phyloP scores from a whole-genome alignment of 2,888 invertebrate species.

The Leptinotarsa haldemani region DNA sequence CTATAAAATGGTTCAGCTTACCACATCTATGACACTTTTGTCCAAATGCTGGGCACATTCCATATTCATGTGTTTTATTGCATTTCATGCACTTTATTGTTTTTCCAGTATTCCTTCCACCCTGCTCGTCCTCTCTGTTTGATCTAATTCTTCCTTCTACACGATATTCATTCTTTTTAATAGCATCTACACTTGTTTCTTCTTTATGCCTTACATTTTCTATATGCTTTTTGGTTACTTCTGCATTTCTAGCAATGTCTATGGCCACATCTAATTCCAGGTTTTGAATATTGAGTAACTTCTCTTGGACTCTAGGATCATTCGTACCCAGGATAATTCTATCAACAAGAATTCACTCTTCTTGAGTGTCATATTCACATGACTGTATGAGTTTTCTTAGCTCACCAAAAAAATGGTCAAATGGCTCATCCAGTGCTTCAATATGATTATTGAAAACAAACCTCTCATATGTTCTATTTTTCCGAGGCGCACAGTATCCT shows the following conservation, averaged over 20 bases:
- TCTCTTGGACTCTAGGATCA: constrained; percentile 4
- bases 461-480: constrained; percentile 28
- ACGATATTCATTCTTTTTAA: not conserved
- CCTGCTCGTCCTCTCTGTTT: constrained; percentile 5
- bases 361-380: constrained; percentile 28
- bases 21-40: constrained; percentile 23
- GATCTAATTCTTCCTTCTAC: not conserved
- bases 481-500: constrained; percentile 15
- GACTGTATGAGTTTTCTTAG: constrained; percentile 26
- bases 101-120: not conserved
- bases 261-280: constrained; percentile 12
- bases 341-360: constrained; percentile 27
- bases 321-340: constrained; percentile 28
- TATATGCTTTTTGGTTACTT: constrained; percentile 24
- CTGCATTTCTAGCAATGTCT: constrained; percentile 25
- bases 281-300: constrained; percentile 1
- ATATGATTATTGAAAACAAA: constrained; percentile 24
- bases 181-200: not conserved
- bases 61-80: constrained; percentile 9
- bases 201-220: constrained; percentile 17
- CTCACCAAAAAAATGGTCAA: constrained; percentile 28
- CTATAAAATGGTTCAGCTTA: constrained; percentile 22
- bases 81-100: constrained; percentile 5
- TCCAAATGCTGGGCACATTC: constrained; percentile 19
- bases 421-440: constrained; percentile 16